Percentiles rank a stretch among this genome's conserved stretches.
These are phyloP conservation scores for Dorcus parallelipipedus DNA, from an alignment of 2,888 invertebrate species.

Conservation along the genomic window DNA sequence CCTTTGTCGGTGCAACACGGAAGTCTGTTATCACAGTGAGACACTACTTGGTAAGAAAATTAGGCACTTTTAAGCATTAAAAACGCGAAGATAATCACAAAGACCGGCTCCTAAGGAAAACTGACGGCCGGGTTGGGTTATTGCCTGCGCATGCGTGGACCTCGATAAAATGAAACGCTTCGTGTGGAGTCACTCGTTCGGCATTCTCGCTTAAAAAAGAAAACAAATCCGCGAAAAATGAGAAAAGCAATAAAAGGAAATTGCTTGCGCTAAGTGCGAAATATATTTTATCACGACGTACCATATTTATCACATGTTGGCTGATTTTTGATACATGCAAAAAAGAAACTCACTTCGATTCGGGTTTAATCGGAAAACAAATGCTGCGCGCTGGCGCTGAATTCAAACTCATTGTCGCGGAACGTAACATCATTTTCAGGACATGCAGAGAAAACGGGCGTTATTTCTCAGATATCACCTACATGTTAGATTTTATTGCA, in stretches of 20 bases:
- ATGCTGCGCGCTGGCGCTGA: no score
- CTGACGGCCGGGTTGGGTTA: constrained; percentile 26
- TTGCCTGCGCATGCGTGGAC: constrained; percentile 19
- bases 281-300: no score
- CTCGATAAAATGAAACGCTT: neutral
- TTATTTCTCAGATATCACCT: no score
- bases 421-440: no score
- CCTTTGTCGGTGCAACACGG: neutral
- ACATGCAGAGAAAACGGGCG: no score
- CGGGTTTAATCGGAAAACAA: no score
- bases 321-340: no score
- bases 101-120: constrained; percentile 26
- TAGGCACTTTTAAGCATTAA: constrained; percentile 21
- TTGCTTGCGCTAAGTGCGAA: no score
- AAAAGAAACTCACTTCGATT: no score
- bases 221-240: neutral
- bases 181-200: constrained; percentile 3
- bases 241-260: neutral
- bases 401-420: no score
- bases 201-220: neutral
- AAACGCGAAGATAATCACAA: constrained; percentile 17
- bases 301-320: no score
- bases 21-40: constrained; percentile 17
- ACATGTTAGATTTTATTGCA: no score
- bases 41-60: constrained; percentile 10